A percentile compares a stretch with the other conserved stretches of the same genome.
Evolutionary conservation across 2,888 invertebrate genomes (phyloP).

Genomic region (Horisme vitalbata): DNA sequence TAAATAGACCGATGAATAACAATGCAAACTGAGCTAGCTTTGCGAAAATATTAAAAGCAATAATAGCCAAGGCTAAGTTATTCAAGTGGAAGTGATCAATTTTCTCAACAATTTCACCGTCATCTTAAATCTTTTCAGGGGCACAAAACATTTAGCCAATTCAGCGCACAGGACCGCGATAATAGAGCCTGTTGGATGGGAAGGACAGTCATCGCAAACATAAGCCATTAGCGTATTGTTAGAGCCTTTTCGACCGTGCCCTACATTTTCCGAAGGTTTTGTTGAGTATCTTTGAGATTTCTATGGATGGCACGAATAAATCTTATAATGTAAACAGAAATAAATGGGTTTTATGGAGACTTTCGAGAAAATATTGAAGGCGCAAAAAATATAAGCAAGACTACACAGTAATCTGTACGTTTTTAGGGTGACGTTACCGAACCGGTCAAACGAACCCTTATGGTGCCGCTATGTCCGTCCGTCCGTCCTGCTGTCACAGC

Average conservation of each 20-base stretch:
- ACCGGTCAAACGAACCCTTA: too few relatives aligned
- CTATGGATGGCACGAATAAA: conserved; percentile 25
- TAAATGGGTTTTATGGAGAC: conserved; percentile 9
- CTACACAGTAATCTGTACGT: too few relatives aligned
- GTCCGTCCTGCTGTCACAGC: too few relatives aligned
- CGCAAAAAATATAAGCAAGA: background rate
- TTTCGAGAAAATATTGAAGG: background rate
- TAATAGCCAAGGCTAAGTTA: conserved; percentile 57
- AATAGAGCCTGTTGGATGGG: conserved; percentile 75
- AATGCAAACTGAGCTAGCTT: conserved; percentile 14
- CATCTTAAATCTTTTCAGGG: conserved; percentile 77
- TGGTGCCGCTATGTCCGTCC: too few relatives aligned
- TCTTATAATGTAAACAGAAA: conserved; percentile 23
- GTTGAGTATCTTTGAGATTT: conserved; percentile 52
- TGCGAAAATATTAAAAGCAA: conserved; percentile 20
- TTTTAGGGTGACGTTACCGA: too few relatives aligned
- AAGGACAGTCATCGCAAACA: conserved; percentile 77
- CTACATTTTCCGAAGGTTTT: conserved; percentile 53
- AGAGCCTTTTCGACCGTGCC: conserved; percentile 64
- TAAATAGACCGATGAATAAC: conserved; percentile 4
- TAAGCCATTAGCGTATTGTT: conserved; percentile 79
- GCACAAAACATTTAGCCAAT: conserved; percentile 81
- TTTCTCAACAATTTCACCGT: conserved; percentile 80
- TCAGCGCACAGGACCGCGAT: conserved; percentile 74
- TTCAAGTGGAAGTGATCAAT: conserved; percentile 78